Evolutionary conservation across 2,888 invertebrate species (phyloP).

Genomic region (Mythimna albipuncta): DNA sequence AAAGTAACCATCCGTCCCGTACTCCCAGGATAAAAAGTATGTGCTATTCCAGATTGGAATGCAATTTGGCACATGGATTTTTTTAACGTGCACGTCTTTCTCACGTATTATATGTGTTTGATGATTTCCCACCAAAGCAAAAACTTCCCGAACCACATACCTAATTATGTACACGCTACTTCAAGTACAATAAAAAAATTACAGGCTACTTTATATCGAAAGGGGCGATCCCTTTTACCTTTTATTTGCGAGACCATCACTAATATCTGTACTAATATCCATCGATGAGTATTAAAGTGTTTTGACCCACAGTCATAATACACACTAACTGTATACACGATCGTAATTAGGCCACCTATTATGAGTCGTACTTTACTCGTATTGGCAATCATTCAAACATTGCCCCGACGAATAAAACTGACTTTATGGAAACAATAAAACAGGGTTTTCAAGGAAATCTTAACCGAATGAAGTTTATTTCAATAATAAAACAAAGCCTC

Average conservation of each 20-base stretch:
- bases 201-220: background rate
- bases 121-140: no score
- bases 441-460: conserved; percentile 11
- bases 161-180: no score
- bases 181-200: no score
- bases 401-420: conserved; percentile 16
- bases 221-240: background rate
- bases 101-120: no score
- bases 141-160: no score
- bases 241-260: conserved; percentile 30
- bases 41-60: no score
- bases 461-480: conserved; percentile 29
- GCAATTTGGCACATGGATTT: no score
- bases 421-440: conserved; percentile 49
- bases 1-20: no score
- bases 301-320: background rate
- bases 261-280: conserved; percentile 13
- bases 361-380: conserved; percentile 19
- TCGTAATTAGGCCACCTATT: conserved; percentile 43
- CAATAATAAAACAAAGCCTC: conserved; percentile 28
- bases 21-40: no score
- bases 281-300: conserved; percentile 17
- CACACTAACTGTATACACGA: background rate
- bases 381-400: conserved; percentile 54
- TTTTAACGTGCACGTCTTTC: no score